Base-by-base conservation (phyloP, 2,113 vertebrate species). In the Octodon degus region DNA sequence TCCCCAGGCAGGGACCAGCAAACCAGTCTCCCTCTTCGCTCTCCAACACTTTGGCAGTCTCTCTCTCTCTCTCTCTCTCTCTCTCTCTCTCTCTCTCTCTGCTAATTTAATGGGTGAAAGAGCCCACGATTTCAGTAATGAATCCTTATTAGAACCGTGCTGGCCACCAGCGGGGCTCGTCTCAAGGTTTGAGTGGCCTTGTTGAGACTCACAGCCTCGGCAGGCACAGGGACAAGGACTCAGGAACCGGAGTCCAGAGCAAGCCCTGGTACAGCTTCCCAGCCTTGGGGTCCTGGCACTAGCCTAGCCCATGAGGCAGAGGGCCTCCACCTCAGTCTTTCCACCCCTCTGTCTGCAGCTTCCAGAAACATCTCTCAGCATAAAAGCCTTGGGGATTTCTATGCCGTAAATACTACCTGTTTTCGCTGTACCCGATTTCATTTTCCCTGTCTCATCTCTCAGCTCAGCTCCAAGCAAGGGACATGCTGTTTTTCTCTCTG, bases 91-190 rank as follows among this genome's bases (percentile, higher is more conserved):
- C 20, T 84, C n/a, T 91, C 79, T 89, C 68, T 91, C 96, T 96
- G 96, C 96, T 97, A 94, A 98, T 98, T 98, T 98, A 97, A 98
- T 97, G 97, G 97, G 97, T 97, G 96, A 98, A 90, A 87, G 95
- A 93, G 14, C 86, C 87, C 76, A 84, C 94, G 87, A 97, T 95
- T 96, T 90, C 79, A 79, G 90, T 93, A 96, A 97, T 97, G 96
- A 97, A 97, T 98, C 95, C 97, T 97, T 97, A 93, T 97, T 97
- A 97, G 96, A 95, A 72, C 83, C 0, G 0, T 24, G 93, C 87
- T 94, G 96, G 93, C 97, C 93, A 80, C 95, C 86, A 84, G 97
- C 93, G 96, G 91, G 84, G 86, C 43, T 89, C 82, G 68, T 96
- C 90, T 96, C 96, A 96, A 96, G 97, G 96, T 96, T 91, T n/a